A percentile compares a stretch with the other conserved stretches of the same genome.
Conservation (phyloP, 2,888 invertebrate genomes). For the Dinocampus coccinellae region DNA sequence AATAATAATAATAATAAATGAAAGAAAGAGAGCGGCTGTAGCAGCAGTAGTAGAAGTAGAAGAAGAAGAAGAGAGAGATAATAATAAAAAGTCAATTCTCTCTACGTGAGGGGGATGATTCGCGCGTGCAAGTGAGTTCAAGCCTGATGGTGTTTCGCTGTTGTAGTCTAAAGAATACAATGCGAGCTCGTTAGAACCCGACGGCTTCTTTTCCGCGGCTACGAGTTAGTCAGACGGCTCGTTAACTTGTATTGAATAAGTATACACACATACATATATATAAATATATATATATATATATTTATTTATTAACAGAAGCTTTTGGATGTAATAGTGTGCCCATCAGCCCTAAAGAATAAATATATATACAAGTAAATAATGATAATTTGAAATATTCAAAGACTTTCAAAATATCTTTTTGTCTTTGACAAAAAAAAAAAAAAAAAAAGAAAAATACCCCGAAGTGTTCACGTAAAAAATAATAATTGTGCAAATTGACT, state of each 20-base stretch:
- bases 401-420: background rate
- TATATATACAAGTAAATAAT: background rate
- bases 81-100: slow-evolving; percentile 8
- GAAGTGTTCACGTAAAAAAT: slow-evolving; percentile 47
- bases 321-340: slow-evolving; percentile 28
- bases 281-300: background rate
- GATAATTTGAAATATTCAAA: background rate
- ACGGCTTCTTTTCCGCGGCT: slow-evolving; percentile 24
- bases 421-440: background rate
- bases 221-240: background rate
- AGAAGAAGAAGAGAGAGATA: background rate
- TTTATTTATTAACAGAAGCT: background rate
- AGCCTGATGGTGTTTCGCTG: background rate
- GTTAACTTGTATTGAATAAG: slow-evolving; percentile 2
- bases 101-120: background rate
- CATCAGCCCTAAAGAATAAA: background rate
- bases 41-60: slow-evolving; percentile 11
- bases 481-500: slow-evolving; percentile 68
- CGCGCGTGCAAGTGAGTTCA: slow-evolving; percentile 4
- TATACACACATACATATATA: slow-evolving; percentile 21
- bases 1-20: slow-evolving; percentile 22
- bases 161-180: slow-evolving; percentile 34
- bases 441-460: no score
- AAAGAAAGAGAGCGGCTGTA: no score
- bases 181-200: slow-evolving; percentile 44